Base-by-base conservation (phyloP, 1,140 invertebrate species). In the Drosophila ananassae region DNA sequence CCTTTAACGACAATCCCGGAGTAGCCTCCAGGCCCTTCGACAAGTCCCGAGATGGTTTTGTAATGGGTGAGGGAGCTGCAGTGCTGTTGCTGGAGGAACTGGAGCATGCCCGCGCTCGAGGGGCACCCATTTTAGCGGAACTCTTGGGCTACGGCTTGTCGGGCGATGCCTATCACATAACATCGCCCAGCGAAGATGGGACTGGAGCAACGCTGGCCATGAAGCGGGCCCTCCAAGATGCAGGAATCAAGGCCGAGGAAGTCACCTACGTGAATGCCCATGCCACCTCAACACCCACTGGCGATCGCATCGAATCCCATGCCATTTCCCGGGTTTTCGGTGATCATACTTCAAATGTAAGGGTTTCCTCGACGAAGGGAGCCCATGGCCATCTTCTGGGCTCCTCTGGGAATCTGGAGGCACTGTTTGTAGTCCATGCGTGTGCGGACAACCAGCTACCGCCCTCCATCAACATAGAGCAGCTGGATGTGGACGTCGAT, bases 1-100 rank as follows among this genome's bases (percentile, higher is more conserved):
- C 94, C 24, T 97, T 95, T 79, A 99, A 99, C 92, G 94, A 97
- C 55, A 91, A 92, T 50, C 98, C 98, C 0, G 69, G 93, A 41
- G 93, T 95, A 90, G 95, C 98, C 4, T 99, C 98, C 0, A 93
- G 98, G 84, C 99, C 98, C 2, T 99, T 99, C 94, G 98, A 99
- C 92, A 95, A 95, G 67, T 92, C 95, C 34, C 93, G 99, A 58
- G 97, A 99, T 92, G 99, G 99, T n/a, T 99, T 99, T 94, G 98
- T 99, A 0, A 99, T 99, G 97, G 97, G 98, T 1, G 99, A 99
- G 93, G 99, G 99, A 5, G 94, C 96, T 61, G 97, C 96, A 8
- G 94, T 99, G 66, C 79, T 99, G 51, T 93, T 99, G 9, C 92
- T 99, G 34, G 99, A 99, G 93, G 96, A 98, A 92, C 91, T 98